phyloP scores from a whole-genome alignment of 2,888 invertebrate species.

The Napeogenes inachia region DNA sequence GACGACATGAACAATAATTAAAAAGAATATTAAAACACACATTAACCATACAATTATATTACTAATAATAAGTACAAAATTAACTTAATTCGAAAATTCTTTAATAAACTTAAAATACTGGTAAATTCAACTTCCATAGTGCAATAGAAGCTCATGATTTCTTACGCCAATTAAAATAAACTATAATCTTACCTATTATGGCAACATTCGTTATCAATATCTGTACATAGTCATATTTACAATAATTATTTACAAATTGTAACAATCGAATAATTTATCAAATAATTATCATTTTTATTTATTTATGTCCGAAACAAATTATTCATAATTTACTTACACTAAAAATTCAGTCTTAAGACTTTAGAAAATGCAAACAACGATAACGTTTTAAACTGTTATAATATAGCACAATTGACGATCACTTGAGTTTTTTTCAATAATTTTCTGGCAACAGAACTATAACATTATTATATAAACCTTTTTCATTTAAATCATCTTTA shows the following conservation, averaged over 20 bases:
- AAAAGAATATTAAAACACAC: no score
- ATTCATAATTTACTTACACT: conserved; percentile 6
- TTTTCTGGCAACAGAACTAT: not conserved
- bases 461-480: not conserved
- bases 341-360: conserved; percentile 30
- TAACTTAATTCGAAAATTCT: conserved; percentile 8
- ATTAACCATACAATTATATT: no score
- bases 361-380: conserved; percentile 25
- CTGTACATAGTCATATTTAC: conserved; percentile 21
- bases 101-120: conserved; percentile 13
- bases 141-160: conserved; percentile 20
- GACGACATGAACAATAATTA: no score
- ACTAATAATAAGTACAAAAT: conserved; percentile 3
- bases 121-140: conserved; percentile 11
- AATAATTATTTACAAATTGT: conserved; percentile 16
- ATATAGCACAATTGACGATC: conserved; percentile 20
- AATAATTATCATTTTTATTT: not conserved
- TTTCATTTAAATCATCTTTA: conserved; percentile 1
- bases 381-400: conserved; percentile 13
- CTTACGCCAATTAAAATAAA: conserved; percentile 16
- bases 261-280: conserved; percentile 2
- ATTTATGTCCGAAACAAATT: not conserved
- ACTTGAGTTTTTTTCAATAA: not conserved
- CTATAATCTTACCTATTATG: conserved; percentile 30
- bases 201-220: conserved; percentile 30